A percentile compares a stretch with the other conserved stretches of the same genome.
These are phyloP conservation scores for Notospermus geniculatus DNA, from an alignment of 1,140 invertebrate genomes.

Conservation along the genomic window DNA sequence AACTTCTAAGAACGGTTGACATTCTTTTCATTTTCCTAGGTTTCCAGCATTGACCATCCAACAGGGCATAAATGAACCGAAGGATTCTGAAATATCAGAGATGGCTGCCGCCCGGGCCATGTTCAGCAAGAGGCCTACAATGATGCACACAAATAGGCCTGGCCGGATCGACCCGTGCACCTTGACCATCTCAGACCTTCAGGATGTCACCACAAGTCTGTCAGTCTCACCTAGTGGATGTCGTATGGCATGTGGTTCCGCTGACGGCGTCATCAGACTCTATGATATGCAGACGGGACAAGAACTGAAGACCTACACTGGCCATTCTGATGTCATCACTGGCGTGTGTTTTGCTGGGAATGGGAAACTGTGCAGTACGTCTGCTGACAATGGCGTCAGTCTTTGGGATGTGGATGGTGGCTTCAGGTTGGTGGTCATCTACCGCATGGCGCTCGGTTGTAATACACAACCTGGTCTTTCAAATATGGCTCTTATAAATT, in stretches of 20 bases:
- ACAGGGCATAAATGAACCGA: slow-evolving; percentile 46
- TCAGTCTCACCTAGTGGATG: slow-evolving; percentile 36
- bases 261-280: slow-evolving; percentile 45
- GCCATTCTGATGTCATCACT: slow-evolving; percentile 48
- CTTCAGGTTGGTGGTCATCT: slow-evolving; percentile 37
- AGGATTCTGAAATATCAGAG: background rate
- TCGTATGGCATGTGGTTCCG: slow-evolving; percentile 45
- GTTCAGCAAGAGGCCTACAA: slow-evolving; percentile 12
- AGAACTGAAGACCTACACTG: slow-evolving; percentile 44
- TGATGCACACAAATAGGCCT: slow-evolving; percentile 46
- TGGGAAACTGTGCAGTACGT: slow-evolving; percentile 44
- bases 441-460: background rate
- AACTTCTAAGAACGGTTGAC: too few relatives aligned
- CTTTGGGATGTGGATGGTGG: slow-evolving; percentile 50
- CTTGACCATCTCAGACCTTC: slow-evolving; percentile 38
- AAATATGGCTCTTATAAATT: too few relatives aligned
- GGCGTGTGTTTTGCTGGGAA: slow-evolving; percentile 50
- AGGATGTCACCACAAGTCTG: slow-evolving; percentile 45
- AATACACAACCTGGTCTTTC: too few relatives aligned
- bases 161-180: slow-evolving; percentile 34
- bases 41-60: slow-evolving; percentile 48
- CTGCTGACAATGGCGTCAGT: slow-evolving; percentile 42
- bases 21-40: slow-evolving; percentile 19
- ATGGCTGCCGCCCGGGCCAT: background rate
- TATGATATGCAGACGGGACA: slow-evolving; percentile 44